A percentile compares a stretch with the other conserved stretches of the same genome.
phyloP scores from a whole-genome alignment of 2,113 vertebrate genomes.

The Clarias gariepinus region DNA sequence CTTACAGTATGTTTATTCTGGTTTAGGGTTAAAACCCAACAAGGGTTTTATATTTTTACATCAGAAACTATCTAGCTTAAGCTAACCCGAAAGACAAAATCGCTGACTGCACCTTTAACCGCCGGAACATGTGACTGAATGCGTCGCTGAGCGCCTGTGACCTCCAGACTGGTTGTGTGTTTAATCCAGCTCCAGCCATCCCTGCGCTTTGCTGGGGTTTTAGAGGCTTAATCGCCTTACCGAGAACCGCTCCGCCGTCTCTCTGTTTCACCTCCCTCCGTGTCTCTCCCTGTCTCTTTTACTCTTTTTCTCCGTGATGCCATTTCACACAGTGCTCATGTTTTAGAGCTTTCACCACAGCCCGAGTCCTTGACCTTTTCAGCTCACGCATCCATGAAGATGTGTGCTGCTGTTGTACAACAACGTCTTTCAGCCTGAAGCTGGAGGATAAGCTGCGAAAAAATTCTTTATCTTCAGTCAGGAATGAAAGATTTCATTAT shows the following conservation, averaged over 20 bases:
- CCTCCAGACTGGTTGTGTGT: constrained; percentile 31
- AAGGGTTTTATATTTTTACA: too few species aligned
- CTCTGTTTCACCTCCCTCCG: constrained; percentile 8
- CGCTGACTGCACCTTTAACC: not conserved
- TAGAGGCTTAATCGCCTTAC: constrained; percentile 62
- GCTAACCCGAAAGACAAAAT: not conserved
- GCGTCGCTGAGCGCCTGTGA: constrained; percentile 9
- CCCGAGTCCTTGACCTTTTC: not conserved
- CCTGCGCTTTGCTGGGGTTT: constrained; percentile 56
- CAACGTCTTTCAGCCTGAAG: not conserved
- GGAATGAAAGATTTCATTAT: not conserved
- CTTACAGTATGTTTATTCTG: too few species aligned
- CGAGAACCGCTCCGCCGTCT: not conserved
- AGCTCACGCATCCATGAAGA: not conserved
- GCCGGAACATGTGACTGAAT: not conserved
- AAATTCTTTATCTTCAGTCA: not conserved
- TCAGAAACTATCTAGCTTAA: not conserved
- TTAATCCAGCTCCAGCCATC: constrained; percentile 18
- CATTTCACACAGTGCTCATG: not conserved
- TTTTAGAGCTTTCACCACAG: constrained; percentile 1
- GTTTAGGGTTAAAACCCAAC: too few species aligned
- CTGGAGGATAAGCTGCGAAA: not conserved
- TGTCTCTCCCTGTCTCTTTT: not conserved
- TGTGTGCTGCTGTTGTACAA: not conserved
- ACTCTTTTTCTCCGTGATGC: not conserved